Conservation (phyloP, 2,113 vertebrate species). For the Uropsilus gracilis region DNA sequence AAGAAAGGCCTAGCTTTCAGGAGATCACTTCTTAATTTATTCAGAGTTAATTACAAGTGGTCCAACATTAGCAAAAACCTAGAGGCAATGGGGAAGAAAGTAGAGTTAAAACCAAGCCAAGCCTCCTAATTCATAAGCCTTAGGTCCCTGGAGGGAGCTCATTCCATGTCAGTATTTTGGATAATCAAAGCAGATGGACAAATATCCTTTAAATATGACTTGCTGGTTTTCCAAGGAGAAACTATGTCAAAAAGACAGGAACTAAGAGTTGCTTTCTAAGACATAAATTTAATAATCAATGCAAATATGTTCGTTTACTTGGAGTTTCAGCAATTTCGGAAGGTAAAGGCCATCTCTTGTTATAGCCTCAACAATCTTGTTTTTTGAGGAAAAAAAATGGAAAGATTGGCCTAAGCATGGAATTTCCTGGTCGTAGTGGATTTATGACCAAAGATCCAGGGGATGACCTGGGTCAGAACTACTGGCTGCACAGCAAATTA, state of each 20-base stretch:
- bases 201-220: not conserved
- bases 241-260: not conserved
- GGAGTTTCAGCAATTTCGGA: not conserved
- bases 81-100: not conserved
- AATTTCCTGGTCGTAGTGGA: conserved; percentile 63
- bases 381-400: conserved; percentile 9
- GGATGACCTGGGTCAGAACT: conserved; percentile 64
- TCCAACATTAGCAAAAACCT: not conserved
- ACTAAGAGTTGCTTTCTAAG: not conserved
- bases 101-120: not conserved
- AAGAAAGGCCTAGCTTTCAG: not conserved
- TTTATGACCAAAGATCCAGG: conserved; percentile 56
- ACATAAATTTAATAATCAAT: not conserved
- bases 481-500: conserved; percentile 68
- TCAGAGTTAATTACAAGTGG: not conserved
- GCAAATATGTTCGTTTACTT: not conserved
- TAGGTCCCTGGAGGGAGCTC: not conserved
- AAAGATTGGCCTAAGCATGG: conserved; percentile 44
- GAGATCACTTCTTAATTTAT: not conserved
- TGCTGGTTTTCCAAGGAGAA: not conserved
- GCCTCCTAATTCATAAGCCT: not conserved
- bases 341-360: not conserved
- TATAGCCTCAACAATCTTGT: conserved; percentile 5
- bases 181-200: not conserved
- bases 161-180: not conserved